Conservation (phyloP, 2,113 vertebrate species). For the Mirza zaza region DNA sequence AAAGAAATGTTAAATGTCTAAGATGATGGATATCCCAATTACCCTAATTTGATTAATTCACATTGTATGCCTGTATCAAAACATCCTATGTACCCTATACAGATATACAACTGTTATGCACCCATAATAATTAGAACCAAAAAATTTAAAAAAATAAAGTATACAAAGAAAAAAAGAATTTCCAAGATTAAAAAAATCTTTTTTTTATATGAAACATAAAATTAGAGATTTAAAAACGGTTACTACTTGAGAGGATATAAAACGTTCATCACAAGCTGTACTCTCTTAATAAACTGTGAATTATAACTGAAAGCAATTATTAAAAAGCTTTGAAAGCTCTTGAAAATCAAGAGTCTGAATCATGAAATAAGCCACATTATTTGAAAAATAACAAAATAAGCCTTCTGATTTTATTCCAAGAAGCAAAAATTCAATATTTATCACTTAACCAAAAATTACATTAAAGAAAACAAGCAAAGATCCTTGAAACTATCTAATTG, state of each 20-base stretch:
- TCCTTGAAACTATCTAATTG: background rate
- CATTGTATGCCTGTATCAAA: no score
- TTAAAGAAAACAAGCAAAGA: background rate
- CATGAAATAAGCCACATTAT: background rate
- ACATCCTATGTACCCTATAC: no score
- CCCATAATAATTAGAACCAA: no score
- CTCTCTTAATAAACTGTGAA: conserved; percentile 9
- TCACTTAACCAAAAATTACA: background rate
- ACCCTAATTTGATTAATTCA: no score
- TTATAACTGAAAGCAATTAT: conserved; percentile 14
- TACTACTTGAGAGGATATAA: conserved; percentile 33
- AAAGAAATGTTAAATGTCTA: no score
- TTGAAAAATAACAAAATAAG: background rate
- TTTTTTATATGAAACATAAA: conserved; percentile 31
- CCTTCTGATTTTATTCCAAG: background rate
- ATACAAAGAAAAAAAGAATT: background rate
- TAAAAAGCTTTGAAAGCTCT: background rate
- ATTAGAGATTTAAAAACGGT: background rate
- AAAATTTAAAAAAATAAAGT: no score
- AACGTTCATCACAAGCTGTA: conserved; percentile 15
- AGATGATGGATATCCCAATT: no score
- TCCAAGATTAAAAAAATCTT: background rate
- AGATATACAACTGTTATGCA: no score
- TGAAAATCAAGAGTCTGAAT: background rate
- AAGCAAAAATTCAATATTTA: background rate